Evolutionary conservation across 2,888 invertebrate genomes (phyloP).

Genomic region (Zygogramma bicolorata): DNA sequence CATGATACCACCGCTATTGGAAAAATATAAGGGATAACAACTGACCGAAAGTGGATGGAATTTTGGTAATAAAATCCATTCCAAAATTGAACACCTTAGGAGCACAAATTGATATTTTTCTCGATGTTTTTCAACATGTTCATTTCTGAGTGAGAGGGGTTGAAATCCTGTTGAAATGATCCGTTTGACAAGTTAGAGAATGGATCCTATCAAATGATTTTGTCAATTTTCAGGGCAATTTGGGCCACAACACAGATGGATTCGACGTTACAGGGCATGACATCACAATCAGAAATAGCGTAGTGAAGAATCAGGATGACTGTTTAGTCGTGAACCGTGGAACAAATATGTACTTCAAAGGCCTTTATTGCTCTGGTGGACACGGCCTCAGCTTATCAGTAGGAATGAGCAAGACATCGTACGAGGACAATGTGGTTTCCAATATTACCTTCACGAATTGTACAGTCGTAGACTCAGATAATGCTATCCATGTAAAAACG

Average conservation of each 20-base stretch:
- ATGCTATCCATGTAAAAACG: constrained; percentile 45
- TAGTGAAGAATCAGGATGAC: constrained; percentile 45
- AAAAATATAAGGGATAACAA: too few species aligned
- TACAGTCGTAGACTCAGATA: constrained; percentile 27
- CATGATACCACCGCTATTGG: too few species aligned
- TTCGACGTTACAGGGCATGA: constrained; percentile 35
- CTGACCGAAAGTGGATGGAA: too few species aligned
- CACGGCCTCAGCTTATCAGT: constrained; percentile 43
- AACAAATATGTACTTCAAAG: constrained; percentile 25
- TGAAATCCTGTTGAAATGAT: too few species aligned
- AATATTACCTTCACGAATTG: constrained; percentile 36
- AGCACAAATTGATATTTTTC: too few species aligned
- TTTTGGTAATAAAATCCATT: too few species aligned
- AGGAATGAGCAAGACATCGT: constrained; percentile 35
- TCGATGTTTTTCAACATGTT: too few species aligned
- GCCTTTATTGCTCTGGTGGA: constrained; percentile 40
- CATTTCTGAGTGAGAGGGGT: too few species aligned
- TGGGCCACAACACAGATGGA: constrained; percentile 47
- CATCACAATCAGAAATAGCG: constrained; percentile 21
- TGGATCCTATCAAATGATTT: too few species aligned
- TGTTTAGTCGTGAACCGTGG: constrained; percentile 44
- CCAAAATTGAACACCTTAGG: too few species aligned
- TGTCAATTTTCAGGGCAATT: constrained; percentile 6
- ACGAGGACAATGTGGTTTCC: constrained; percentile 28
- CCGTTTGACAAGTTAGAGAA: too few species aligned